A percentile compares a stretch with the other conserved stretches of the same genome.
These are phyloP conservation scores for Podarcis siculus DNA, from an alignment of 2,797 vertebrate species.

Conservation along the genomic window DNA sequence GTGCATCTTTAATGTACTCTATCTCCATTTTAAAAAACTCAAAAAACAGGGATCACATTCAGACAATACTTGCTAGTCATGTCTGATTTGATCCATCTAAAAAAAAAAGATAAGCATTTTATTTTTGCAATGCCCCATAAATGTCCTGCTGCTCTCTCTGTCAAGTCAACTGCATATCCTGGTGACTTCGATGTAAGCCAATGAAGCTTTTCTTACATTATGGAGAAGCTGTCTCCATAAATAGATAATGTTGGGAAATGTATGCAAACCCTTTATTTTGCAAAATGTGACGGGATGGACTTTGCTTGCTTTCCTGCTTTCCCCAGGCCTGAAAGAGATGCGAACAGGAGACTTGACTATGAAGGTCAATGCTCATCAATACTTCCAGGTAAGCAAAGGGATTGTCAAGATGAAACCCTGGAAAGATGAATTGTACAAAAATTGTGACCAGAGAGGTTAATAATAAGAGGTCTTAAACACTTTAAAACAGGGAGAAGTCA, in stretches of 20 bases:
- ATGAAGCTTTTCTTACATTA: not conserved
- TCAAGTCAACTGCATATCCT: not conserved
- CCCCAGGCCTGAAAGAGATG: conserved; percentile 19
- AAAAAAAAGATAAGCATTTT: not conserved
- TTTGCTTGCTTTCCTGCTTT: not conserved
- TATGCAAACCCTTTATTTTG: conserved; percentile 9
- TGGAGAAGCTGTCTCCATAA: not conserved
- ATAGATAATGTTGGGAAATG: conserved; percentile 1
- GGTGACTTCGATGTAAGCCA: not conserved
- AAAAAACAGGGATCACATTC: not conserved
- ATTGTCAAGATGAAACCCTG: conserved; percentile 18
- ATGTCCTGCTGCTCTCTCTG: not conserved
- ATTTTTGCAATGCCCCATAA: not conserved
- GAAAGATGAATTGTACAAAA: conserved; percentile 27
- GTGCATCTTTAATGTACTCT: not conserved
- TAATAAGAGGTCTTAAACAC: conserved; percentile 20
- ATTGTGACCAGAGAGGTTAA: conserved; percentile 6
- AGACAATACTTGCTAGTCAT: not conserved
- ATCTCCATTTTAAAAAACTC: not conserved
- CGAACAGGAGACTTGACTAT: conserved; percentile 24
- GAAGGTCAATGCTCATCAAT: conserved; percentile 41
- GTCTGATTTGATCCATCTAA: not conserved
- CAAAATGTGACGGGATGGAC: not conserved
- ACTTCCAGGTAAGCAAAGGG: conserved; percentile 24
- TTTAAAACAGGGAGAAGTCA: not conserved